Evolutionary conservation across 2,888 invertebrate genomes (phyloP), one percentile per base, ranked within the genome.

Genomic region (Troides helena): DNA sequence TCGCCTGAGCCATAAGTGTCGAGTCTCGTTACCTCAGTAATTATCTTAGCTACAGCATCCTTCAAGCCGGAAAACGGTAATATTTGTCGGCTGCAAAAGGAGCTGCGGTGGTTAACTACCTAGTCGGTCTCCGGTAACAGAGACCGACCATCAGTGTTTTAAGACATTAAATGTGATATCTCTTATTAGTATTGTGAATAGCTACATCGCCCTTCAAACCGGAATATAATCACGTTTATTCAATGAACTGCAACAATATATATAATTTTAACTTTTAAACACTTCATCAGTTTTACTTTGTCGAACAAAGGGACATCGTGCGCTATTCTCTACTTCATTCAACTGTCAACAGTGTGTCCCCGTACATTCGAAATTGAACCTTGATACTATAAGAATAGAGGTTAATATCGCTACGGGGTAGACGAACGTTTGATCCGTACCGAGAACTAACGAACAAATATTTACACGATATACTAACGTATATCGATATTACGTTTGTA

Each of bases 371-470:
- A 62, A 43, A 12, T 18, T 43, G 62, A 21, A 57, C 57, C n/a
- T 56, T 43, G 43, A 21, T 0, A 0, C 0, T 2, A 21, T n/a
- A 25, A 3, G 7, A 23, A 23, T 56, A 67, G 43, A 36, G 62
- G 56, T 25, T 4, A 57, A 6, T 57, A n/a, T 62, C 8, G 8
- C 18, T 57, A 18, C 43, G 5, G 14, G 23, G 10, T 14, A 4
- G 39, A 56, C 36, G 56, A 56, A 21, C 36, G 62, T 56, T 67
- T 62, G 62, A 67, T n/a, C 56, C 62, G 67, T 62, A 36, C 64
- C 56, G 30, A 56, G 56, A 36, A 46, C 76, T 76, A 76, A 77
- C 75, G 77, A 77, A 76, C 77, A 74, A 75, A 74, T 75, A 74
- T 76, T 68, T 68, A 43, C 62, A 18, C 25, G 23, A 30, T 57